Evolutionary conservation across 2,113 vertebrate genomes (phyloP).

Genomic region (Zapus hudsonius): DNA sequence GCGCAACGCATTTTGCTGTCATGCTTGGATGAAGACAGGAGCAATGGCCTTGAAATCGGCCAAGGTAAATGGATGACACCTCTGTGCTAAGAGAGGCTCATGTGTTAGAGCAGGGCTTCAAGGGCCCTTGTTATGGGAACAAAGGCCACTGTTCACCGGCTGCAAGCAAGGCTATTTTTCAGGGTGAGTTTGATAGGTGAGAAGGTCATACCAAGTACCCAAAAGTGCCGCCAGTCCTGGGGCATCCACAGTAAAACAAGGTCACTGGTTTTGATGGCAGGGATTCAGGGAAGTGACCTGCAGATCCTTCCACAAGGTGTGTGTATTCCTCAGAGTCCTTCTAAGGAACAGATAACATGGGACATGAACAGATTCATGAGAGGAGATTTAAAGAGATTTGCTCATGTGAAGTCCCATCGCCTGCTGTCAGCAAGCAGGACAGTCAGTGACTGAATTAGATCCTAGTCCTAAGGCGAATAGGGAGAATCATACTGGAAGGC

Average conservation of each 20-base stretch:
- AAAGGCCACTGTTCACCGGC: accelerated
- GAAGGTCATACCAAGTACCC: neutral
- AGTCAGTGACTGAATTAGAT: neutral
- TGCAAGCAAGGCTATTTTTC: neutral
- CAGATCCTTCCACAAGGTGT: neutral
- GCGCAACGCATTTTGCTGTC: accelerated
- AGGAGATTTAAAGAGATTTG: no score
- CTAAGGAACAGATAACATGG: neutral
- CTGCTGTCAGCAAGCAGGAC: neutral
- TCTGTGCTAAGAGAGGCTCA: neutral
- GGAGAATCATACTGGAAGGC: neutral
- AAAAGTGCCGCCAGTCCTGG: no score
- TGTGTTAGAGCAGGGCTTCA: accelerated
- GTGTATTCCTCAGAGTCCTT: neutral
- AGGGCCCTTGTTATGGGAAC: accelerated
- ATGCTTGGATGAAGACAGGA: no score
- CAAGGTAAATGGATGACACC: neutral
- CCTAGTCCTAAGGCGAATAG: no score
- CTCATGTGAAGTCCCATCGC: neutral
- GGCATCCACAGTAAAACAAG: neutral
- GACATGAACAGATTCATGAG: accelerated
- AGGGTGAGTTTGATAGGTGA: neutral
- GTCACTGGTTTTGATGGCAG: neutral
- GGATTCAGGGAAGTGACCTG: neutral
- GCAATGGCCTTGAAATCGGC: neutral